phyloP scores from a whole-genome alignment of 2,113 vertebrate genomes.

The Synchiropus splendidus region DNA sequence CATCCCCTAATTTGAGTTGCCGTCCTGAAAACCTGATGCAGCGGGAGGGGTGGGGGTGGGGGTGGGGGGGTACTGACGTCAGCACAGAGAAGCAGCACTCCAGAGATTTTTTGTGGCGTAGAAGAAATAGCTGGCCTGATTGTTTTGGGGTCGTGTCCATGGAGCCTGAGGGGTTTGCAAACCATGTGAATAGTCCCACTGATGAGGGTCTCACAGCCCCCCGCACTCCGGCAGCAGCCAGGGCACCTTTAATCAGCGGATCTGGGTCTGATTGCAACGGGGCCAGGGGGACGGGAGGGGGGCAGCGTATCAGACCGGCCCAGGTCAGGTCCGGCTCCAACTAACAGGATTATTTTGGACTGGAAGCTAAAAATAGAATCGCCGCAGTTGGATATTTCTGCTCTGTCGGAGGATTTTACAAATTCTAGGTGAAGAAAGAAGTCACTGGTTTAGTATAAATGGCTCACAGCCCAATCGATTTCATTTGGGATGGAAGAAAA shows the following conservation, averaged over 20 bases:
- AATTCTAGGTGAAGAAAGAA: no score
- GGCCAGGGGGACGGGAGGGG: slow-evolving; percentile 12
- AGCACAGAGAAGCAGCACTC: slow-evolving; percentile 41
- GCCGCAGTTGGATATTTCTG: slow-evolving; percentile 6
- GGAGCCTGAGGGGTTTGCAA: slow-evolving; percentile 33
- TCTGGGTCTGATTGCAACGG: slow-evolving; percentile 38
- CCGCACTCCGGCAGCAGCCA: slow-evolving; percentile 29
- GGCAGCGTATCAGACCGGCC: slow-evolving; percentile 23
- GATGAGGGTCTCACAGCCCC: slow-evolving; percentile 29
- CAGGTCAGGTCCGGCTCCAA: slow-evolving; percentile 22
- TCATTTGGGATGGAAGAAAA: no score
- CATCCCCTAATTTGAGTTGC: neutral
- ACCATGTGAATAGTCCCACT: slow-evolving; percentile 30
- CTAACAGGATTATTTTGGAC: slow-evolving; percentile 43
- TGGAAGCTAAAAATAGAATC: slow-evolving; percentile 37
- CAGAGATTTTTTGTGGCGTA: slow-evolving; percentile 28
- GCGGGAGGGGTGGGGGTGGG: slow-evolving; percentile 4
- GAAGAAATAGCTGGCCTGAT: slow-evolving; percentile 50
- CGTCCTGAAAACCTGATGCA: slow-evolving; percentile 35
- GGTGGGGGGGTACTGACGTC: slow-evolving; percentile 35
- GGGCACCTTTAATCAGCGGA: slow-evolving; percentile 39
- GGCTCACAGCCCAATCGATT: no score
- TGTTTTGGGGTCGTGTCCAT: slow-evolving; percentile 43
- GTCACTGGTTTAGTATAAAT: no score
- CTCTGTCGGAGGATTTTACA: slow-evolving; percentile 17